These are phyloP conservation scores for Bombycilla garrulus DNA, from an alignment of 2,113 vertebrate species.

Conservation along the genomic window DNA sequence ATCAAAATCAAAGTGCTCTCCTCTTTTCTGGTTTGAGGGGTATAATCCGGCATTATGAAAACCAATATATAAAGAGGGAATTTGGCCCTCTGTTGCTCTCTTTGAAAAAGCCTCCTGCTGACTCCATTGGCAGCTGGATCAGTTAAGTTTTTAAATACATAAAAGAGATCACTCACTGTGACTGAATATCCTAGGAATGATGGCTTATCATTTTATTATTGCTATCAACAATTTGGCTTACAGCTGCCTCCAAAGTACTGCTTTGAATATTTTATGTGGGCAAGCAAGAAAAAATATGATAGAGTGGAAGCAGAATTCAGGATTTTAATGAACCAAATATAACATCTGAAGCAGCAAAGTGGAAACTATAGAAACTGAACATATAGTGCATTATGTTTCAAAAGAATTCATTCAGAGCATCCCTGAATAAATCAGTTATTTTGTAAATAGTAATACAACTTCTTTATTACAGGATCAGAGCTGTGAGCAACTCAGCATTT, in stretches of 20 bases:
- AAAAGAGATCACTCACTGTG: neutral
- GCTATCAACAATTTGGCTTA: neutral
- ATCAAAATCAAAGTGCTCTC: neutral
- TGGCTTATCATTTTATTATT: neutral
- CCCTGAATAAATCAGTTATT: neutral
- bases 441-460: neutral
- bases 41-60: neutral
- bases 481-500: neutral
- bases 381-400: neutral
- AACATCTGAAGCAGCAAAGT: rapidly evolving
- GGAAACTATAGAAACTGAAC: neutral
- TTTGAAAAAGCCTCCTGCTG: neutral
- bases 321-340: neutral
- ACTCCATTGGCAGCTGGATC: neutral
- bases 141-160: neutral
- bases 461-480: neutral
- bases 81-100: rapidly evolving
- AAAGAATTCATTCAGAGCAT: neutral
- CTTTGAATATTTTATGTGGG: neutral
- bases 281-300: neutral
- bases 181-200: neutral
- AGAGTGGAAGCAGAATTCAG: neutral
- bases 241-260: neutral
- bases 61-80: neutral
- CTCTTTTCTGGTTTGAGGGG: neutral